Evolutionary conservation across 2,113 vertebrate genomes (phyloP), one percentile per base, ranked within the genome.

Genomic region (Mugil cephalus): DNA sequence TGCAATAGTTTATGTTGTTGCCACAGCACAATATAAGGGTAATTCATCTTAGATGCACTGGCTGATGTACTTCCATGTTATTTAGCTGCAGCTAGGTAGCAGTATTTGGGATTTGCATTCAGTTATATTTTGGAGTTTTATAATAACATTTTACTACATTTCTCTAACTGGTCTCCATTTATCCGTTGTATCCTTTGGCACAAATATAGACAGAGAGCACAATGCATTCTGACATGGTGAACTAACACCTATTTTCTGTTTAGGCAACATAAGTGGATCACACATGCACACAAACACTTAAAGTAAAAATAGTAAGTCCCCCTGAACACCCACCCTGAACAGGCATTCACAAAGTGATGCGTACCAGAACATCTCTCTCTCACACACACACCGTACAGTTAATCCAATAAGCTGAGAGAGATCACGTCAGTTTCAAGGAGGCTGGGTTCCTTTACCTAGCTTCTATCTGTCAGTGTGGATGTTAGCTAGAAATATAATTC

Each of bases 361-460:
- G 82, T 65, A 74, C 38, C 15, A 24, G 43, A 68, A 51, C 55
- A 53, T 47, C 35, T 59, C 67, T 47, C 51, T 21, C 63, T 53
- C 56, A 58, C 38, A 45, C 62, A 64, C 58, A 39, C 53, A 54
- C 19, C 14, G 17, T 34, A 43, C 10, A 61, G 43, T 55, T 86
- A 85, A 89, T 87, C 84, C 82, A 79, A 81, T 79, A 81, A 85
- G 10, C 68, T 47, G 17, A 21, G 52, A 63, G 51, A 81, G 82
- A 73, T 84, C 65, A 66, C 36, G 66, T 19, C 59, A 43, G 48
- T 58, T 43, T 69, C 47, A 48, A 39, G 19, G 50, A 60, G 51
- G 63, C 72, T 8, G 61, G 51, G 58, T 64, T 77, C 30, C 46
- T 74, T 79, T 51, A 54, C 42, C 48, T 13, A 53, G 63, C 36